A percentile compares a stretch with the other conserved stretches of the same genome.
Conservation (phyloP, 2,888 invertebrate genomes). For the Folsomia manolachei region DNA sequence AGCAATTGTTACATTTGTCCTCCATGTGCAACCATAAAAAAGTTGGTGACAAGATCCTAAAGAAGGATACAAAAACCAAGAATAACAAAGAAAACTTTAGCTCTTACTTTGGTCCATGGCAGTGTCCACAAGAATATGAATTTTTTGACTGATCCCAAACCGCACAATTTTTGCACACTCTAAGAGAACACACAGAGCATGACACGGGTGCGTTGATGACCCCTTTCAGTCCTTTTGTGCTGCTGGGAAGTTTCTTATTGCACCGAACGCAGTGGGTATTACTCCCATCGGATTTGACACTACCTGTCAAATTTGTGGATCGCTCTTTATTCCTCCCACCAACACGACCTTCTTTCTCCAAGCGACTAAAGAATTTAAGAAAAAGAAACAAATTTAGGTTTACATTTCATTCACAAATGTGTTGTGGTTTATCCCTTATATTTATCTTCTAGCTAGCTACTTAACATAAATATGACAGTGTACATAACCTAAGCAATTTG, state of each 20-base stretch:
- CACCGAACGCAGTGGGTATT: slow-evolving; percentile 34
- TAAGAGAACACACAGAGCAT: slow-evolving; percentile 36
- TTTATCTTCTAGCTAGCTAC: too few relatives aligned
- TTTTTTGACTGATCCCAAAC: slow-evolving; percentile 36
- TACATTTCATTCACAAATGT: too few relatives aligned
- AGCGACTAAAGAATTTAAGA: not conserved
- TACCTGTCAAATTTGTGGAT: not conserved
- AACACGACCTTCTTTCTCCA: slow-evolving; percentile 22
- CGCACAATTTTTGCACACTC: slow-evolving; percentile 39
- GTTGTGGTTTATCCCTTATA: too few relatives aligned
- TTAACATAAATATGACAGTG: too few relatives aligned
- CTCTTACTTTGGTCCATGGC: slow-evolving; percentile 41
- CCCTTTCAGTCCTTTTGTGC: slow-evolving; percentile 18
- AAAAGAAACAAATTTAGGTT: not conserved
- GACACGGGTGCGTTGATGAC: slow-evolving; percentile 13
- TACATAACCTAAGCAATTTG: too few relatives aligned
- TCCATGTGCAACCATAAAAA: too few relatives aligned
- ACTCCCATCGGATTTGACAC: not conserved
- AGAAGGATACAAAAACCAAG: too few relatives aligned
- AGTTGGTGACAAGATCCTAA: too few relatives aligned
- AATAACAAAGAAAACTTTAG: too few relatives aligned
- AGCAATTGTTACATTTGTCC: too few relatives aligned
- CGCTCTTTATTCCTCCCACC: too few relatives aligned
- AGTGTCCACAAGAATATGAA: slow-evolving; percentile 38
- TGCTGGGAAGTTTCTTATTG: slow-evolving; percentile 23